A percentile compares a stretch with the other conserved stretches of the same genome.
Conservation (phyloP, 2,888 invertebrate genomes). For the Uloborus plumipes region DNA sequence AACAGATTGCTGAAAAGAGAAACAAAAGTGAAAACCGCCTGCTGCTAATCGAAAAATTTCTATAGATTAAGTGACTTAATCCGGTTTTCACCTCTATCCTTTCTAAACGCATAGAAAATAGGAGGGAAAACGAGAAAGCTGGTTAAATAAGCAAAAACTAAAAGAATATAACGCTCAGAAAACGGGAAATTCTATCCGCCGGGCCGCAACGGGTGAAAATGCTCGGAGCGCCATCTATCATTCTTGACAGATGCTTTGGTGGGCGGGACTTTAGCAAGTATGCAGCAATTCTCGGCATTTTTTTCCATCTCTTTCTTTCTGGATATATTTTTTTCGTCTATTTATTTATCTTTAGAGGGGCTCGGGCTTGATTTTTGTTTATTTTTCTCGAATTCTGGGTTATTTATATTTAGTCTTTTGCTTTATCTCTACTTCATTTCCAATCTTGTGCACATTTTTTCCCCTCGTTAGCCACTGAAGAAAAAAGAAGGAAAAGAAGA, state of each 20-base stretch:
- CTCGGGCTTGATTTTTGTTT: conserved; percentile 8
- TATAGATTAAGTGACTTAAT: no score
- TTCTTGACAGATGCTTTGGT: conserved; percentile 41
- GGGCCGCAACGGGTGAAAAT: conserved; percentile 41
- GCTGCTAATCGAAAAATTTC: no score
- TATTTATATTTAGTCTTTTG: no score
- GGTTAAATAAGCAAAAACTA: conserved; percentile 40
- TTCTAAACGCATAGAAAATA: no score
- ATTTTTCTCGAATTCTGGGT: background rate
- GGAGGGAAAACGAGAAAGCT: no score
- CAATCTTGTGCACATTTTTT: no score
- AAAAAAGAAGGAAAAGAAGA: no score
- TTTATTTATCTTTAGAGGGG: conserved; percentile 23
- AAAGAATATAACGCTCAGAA: conserved; percentile 28
- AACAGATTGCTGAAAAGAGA: no score
- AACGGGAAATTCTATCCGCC: conserved; percentile 48
- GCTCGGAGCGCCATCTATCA: conserved; percentile 55
- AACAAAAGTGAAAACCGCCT: no score
- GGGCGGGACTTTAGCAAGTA: conserved; percentile 36
- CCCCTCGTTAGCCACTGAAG: no score
- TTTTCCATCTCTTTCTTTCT: conserved; percentile 1
- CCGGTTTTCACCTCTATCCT: no score
- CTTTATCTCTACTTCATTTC: no score
- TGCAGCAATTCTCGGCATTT: conserved; percentile 21
- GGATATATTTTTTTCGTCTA: conserved; percentile 13